Base-by-base conservation (phyloP, 2,888 invertebrate genomes). In the Notodonta dromedarius region DNA sequence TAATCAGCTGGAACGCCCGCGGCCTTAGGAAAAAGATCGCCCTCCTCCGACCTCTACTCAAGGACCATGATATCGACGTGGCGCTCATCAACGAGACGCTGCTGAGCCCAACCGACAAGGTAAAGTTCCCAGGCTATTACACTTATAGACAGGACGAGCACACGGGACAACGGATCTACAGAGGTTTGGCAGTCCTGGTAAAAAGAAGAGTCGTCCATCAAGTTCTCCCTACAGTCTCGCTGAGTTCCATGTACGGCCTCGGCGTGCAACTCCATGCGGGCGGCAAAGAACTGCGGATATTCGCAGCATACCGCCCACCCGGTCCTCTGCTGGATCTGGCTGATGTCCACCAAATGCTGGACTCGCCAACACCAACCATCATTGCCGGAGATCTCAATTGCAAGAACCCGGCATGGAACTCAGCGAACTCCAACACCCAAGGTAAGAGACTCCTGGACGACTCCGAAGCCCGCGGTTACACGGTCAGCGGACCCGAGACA, bases 81-180 rank as follows among this genome's bases (percentile, higher is more conserved):
- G 50, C 50, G 35, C 57, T 57, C 12, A 35, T 57, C 3, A 57
- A 50, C 9, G 57, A 57, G 4, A 56, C 56, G 5, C 5, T 6
- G 40, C 59, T 56, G n/a, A 50, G 59, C 46, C 55, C 55, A 16
- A 40, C 55, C n/a, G 39, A 16, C 1, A 42, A 32, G 9, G 16
- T 32, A 2, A 60, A 42, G 24, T 51, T 60, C 52, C 60, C 60
- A 0, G 56, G 56, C 0, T 60, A 56, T 42, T 24, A 53, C 46
- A 32, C 53, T 12, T 60, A 60, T 11, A 52, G 60, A 13, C 50
- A 56, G 53, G 60, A 60, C 46, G 57, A 60, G 39, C 13, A 24
- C 53, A 24, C 56, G 46, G 39, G 32, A 16, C 24, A 32, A 2
- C 3, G 16, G 24, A 40, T 8, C 24, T 48, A 40, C 50, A 35